Base-by-base conservation (phyloP, 2,113 vertebrate species). In the Dryoscopus gambensis region DNA sequence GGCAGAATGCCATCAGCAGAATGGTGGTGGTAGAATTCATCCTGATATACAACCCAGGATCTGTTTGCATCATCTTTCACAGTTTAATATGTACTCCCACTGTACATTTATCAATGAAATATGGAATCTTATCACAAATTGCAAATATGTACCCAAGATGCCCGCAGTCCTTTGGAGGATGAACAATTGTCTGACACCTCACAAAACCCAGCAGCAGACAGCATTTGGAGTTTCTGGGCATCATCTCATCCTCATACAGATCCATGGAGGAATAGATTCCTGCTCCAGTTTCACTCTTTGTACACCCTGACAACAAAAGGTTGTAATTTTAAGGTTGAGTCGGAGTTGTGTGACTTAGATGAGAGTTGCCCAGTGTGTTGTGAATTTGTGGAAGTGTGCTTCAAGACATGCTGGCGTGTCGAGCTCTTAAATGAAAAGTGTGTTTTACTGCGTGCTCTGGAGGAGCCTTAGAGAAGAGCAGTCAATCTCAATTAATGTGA, bases 401-500 rank as follows among this genome's bases (percentile, higher is more conserved):
- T 71, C 86, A 62, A 94, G 64, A 93, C 55, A 64, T 33, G 62
- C 71, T 73, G 93, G 80, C 52, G 68, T 49, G 55, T 89, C 0
- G 18, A 91, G 42, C 71, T 85, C 59, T 49, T 96, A 75, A 94
- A 89, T 56, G 77, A 96, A 94, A 96, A 92, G 65, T 75, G 50
- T 70, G 30, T 78, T 97, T 96, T 91, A 87, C 67, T 94, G 84
- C 8, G 0, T 76, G 56, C 25, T 93, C 68, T 60, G 74, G 68
- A 56, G 76, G 31, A 90, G 71, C 35, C 77, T 93, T 42, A 73
- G 78, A 87, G 79, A 90, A 82, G 69, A 79, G 42, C 74, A 91
- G 93, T 95, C 93, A 84, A 79, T 95, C 89, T 95, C 93, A 90
- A 74, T 97, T 93, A 93, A 50, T 9, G 33, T 40, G 46, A 96